Base-by-base conservation (phyloP, 30 jellyfish, hydroid and myxozoan genomes). In the Chironex yamaguchii region DNA sequence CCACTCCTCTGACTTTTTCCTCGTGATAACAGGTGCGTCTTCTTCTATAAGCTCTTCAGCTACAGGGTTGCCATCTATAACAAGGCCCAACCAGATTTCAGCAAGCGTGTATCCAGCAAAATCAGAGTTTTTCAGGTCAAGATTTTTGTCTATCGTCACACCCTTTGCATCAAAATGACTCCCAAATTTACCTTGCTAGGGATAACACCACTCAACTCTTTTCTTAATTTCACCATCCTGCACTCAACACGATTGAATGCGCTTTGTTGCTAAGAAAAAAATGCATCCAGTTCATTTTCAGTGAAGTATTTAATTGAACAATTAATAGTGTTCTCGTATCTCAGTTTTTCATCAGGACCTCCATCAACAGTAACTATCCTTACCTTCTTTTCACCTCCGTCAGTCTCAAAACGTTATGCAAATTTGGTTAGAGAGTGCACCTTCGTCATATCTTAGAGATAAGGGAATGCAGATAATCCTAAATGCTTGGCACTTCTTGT, bases 1-100 rank as follows among this genome's bases (percentile, higher is more conserved):
- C 17, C 17, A 42, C 58, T 42, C 17, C 17, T 42, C 58, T 42
- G 58, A 42, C 58, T 42, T 42, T 42, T 42, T 42, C 9, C 58
- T 17, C 17, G 13, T 17, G 58, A 42, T 42, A 6, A 42, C 58
- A 17, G n/a, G n/a, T n/a, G n/a, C n/a, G n/a, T n/a, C n/a, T n/a
- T 42, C 58, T 42, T 42, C 58, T 42, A 17, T 42, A 42, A 42
- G 17, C 58, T 17, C 58, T 17, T 9, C 58, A 42, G 17, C 13
- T 42, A 42, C 58, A 42, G 58, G 58, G 58, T 42, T 42, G 58
- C 58, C 17, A 42, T 17, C 58, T 42, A 42, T 42, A 9, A 42
- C 58, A 42, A 42, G 58, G 58, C 58, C 58, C 58, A 17, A 42
- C 58, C 58, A 42, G 58, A 42, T 42, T 42, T 42, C 58, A 42